Evolutionary conservation across 2,888 invertebrate genomes (phyloP).

Genomic region (Camptogramma bilineatum): DNA sequence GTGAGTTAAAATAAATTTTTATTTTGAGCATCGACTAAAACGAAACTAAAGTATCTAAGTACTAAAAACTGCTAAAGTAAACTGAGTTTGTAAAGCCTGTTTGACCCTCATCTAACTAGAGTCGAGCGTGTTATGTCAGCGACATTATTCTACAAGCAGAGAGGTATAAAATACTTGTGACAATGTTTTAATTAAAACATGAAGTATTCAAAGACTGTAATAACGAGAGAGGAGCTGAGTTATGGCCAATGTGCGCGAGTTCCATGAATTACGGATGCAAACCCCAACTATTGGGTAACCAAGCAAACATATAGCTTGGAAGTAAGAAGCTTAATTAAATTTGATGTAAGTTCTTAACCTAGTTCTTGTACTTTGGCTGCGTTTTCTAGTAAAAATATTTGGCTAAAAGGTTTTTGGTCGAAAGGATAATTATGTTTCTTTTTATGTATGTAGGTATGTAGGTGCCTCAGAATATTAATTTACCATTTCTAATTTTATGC

Average conservation of each 20-base stretch:
- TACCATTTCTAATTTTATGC: no score
- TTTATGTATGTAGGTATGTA: no score
- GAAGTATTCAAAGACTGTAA: slow-evolving; percentile 71
- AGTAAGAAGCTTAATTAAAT: slow-evolving; percentile 33
- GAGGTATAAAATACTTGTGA: slow-evolving; percentile 54
- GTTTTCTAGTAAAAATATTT: background rate
- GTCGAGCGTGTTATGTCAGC: slow-evolving; percentile 34
- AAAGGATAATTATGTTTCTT: background rate
- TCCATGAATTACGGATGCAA: slow-evolving; percentile 47
- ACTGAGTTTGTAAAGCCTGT: background rate
- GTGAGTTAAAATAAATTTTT: no score
- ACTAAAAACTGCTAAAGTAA: no score
- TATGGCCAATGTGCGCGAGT: slow-evolving; percentile 47
- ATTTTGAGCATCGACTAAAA: no score
- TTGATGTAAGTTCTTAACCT: slow-evolving; percentile 1
- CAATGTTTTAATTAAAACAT: slow-evolving; percentile 73
- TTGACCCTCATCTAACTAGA: background rate
- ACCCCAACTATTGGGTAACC: slow-evolving; percentile 39
- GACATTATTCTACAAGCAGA: slow-evolving; percentile 23
- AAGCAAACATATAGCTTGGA: slow-evolving; percentile 30
- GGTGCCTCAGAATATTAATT: no score
- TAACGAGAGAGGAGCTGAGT: slow-evolving; percentile 61
- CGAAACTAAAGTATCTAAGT: no score
- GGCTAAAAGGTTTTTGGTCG: background rate
- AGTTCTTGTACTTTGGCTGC: slow-evolving; percentile 2